A percentile compares a stretch with the other conserved stretches of the same genome.
Conservation (phyloP, 2,113 vertebrate species). For the Lonchura striata region DNA sequence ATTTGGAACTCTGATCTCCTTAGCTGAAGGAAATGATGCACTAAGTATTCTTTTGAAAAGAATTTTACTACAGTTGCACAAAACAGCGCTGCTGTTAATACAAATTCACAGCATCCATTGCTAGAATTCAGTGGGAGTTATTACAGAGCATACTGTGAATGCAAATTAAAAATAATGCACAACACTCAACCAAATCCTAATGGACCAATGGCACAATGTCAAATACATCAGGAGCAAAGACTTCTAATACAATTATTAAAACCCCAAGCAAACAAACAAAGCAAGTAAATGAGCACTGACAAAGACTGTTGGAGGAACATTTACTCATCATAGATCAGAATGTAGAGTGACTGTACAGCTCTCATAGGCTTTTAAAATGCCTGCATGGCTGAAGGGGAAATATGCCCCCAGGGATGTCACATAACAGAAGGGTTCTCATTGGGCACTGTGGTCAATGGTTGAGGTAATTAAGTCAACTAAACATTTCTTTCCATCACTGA, state of each 20-base stretch:
- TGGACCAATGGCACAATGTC: conserved; percentile 29
- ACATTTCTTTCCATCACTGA: neutral
- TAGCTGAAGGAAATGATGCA: neutral
- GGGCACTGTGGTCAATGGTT: neutral
- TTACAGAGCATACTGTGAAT: conserved; percentile 58
- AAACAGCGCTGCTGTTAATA: conserved; percentile 13
- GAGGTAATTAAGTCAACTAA: neutral
- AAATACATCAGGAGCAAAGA: conserved; percentile 43
- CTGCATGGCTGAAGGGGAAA: neutral
- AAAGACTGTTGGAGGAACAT: neutral
- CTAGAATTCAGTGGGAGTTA: conserved; percentile 42
- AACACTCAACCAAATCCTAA: conserved; percentile 43
- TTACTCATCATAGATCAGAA: neutral
- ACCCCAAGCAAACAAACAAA: conserved; percentile 21
- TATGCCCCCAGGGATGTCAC: neutral
- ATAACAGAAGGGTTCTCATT: neutral
- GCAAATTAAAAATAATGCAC: conserved; percentile 57
- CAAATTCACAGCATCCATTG: conserved; percentile 51
- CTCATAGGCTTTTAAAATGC: neutral
- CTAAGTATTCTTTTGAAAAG: neutral
- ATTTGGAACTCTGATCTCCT: neutral
- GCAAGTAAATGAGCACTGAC: conserved; percentile 20
- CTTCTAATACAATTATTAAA: conserved; percentile 44
- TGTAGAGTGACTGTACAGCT: neutral
- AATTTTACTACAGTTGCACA: conserved; percentile 5